Evolutionary conservation across 92 coral and sea anemone genomes (phyloP).

Genomic region (Bergia sp.): DNA sequence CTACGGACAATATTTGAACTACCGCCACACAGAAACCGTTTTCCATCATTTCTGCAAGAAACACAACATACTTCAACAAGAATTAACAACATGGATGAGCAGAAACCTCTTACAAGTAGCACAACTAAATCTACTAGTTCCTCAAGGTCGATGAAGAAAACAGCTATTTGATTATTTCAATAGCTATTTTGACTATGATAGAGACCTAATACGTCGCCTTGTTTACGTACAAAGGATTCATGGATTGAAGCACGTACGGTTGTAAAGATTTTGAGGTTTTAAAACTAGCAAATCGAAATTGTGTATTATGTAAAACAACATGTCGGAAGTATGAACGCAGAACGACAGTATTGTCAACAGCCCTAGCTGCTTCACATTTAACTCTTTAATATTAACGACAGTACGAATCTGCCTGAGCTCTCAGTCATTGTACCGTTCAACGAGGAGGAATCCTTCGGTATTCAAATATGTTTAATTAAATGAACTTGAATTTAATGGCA

Average conservation of each 20-base stretch:
- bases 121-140: neutral
- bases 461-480: too few species aligned
- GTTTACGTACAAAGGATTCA: neutral
- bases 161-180: neutral
- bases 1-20: neutral
- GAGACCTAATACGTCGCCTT: neutral
- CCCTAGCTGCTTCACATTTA: too few species aligned
- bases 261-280: neutral
- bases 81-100: neutral
- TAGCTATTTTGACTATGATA: too few species aligned
- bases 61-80: neutral
- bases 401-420: too few species aligned
- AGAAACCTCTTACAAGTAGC: neutral
- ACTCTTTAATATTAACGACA: too few species aligned
- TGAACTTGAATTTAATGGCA: too few species aligned
- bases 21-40: neutral
- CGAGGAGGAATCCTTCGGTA: too few species aligned
- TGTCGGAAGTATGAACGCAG: neutral
- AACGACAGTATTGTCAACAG: neutral
- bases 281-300: neutral
- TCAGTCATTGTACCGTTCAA: too few species aligned
- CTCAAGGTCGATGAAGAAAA: neutral
- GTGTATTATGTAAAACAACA: too few species aligned
- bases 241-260: neutral
- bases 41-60: neutral